Percentiles rank a stretch among this genome's conserved stretches.
phyloP scores from a whole-genome alignment of 2,797 vertebrate species.

The Pipistrellus pipistrellus region DNA sequence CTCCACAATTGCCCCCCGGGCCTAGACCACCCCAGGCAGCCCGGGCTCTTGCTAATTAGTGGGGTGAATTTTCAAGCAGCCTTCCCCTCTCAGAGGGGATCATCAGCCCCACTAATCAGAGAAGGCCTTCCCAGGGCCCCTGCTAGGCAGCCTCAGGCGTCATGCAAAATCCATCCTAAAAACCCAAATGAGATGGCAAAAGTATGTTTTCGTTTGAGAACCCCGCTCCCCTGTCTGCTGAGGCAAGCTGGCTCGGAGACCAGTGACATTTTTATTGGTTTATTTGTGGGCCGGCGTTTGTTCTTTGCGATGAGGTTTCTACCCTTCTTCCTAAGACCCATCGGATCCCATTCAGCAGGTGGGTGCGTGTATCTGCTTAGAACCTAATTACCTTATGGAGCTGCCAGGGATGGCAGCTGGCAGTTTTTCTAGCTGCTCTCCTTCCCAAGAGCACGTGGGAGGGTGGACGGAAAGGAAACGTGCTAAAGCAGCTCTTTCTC shows the following conservation, averaged over 20 bases:
- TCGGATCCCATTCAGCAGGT: conserved; percentile 65
- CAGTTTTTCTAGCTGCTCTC: conserved; percentile 49
- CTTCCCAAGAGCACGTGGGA: conserved; percentile 45
- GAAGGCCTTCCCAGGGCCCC: conserved; percentile 64
- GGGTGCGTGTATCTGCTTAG: conserved; percentile 75
- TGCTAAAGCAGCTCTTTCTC: background rate
- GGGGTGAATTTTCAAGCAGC: conserved; percentile 75
- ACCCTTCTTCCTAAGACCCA: conserved; percentile 57
- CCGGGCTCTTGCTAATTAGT: conserved; percentile 81
- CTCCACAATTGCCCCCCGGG: background rate
- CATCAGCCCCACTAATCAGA: conserved; percentile 81
- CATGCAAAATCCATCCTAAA: conserved; percentile 80
- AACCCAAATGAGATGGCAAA: conserved; percentile 78
- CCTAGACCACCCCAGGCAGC: background rate
- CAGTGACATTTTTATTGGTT: conserved; percentile 62
- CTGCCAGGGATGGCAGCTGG: conserved; percentile 59
- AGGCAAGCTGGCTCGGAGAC: conserved; percentile 54
- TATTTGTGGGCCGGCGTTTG: conserved; percentile 43
- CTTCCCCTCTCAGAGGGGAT: conserved; percentile 75
- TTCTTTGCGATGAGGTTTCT: conserved; percentile 46
- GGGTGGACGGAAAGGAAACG: background rate
- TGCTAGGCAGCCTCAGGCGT: conserved; percentile 73
- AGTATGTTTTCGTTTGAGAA: conserved; percentile 68
- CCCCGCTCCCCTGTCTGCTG: conserved; percentile 64
- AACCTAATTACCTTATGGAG: conserved; percentile 81